Base-by-base conservation (phyloP, 2,888 invertebrate genomes). In the Folsomia manolachei region DNA sequence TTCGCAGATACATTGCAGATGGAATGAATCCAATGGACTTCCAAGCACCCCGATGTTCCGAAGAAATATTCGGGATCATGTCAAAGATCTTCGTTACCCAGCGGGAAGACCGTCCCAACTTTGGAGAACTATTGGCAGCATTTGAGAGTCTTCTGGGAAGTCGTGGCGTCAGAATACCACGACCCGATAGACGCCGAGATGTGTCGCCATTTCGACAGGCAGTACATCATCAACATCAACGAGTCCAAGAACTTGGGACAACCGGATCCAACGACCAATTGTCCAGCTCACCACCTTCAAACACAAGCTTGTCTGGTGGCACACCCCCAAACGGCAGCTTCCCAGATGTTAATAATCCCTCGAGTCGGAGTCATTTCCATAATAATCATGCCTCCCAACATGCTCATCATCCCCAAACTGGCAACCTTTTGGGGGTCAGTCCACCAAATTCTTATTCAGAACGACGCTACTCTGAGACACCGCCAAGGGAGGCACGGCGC, bases 1-100 rank as follows among this genome's bases (percentile, higher is more conserved):
- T 77, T 0, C 51, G 77, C 27, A 23, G 74, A 23, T 72, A 72
- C n/a, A 74, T 77, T 18, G 77, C 72, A 1, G 75, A 75, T 24
- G 71, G 72, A 60, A 69, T 71, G 9, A 75, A 70, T n/a, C 77
- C 77, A 9, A 25, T 64, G 14, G 52, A 71, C 27, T 61, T 75
- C 2, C 14, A 23, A 9, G 60, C 65, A 62, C 77, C 77, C 18
- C 1, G 23, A 1, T 77, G 77, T 39, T 74, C 71, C n/a, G 1
- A 27, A 18, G 70, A 67, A 26, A 65, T 77, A 7, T 7, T 23
- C 9, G 21, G 27, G 7, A 27, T 77, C 2, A 74, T 77, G 64
- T 62, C 69, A 27, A 39, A 63, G 7, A 73, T 77, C 23, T 67
- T 77, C 4, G 63, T 56, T 25, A 26, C 65, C 1, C 25, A 56